Conservation (phyloP, 2,797 vertebrate genomes). For the Myotis daubentonii region DNA sequence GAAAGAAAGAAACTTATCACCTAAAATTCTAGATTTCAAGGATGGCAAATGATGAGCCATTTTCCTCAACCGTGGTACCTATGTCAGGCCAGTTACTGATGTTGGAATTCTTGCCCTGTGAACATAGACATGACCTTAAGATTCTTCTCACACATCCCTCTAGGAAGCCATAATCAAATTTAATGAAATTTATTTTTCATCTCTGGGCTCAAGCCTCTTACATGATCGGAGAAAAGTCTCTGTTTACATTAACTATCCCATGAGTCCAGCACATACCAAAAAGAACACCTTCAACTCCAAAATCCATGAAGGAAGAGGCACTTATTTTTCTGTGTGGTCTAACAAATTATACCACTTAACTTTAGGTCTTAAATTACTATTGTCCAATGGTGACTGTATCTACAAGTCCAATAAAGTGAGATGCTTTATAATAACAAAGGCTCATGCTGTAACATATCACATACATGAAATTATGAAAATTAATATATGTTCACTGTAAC, state of each 20-base stretch:
- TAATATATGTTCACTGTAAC: neutral
- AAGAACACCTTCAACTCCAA: neutral
- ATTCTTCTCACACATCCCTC: neutral
- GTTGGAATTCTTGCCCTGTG: neutral
- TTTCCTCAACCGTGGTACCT: neutral
- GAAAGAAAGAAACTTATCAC: neutral
- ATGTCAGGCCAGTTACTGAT: neutral
- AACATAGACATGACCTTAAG: neutral
- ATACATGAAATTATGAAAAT: constrained; percentile 16
- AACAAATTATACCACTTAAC: neutral
- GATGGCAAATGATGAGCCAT: neutral
- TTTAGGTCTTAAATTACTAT: neutral
- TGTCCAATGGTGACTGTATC: neutral
- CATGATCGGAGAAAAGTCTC: neutral
- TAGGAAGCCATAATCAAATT: neutral
- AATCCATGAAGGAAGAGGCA: neutral
- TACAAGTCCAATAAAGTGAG: constrained; percentile 18
- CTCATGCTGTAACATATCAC: neutral
- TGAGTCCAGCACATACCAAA: neutral
- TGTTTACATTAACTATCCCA: neutral
- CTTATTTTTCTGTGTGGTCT: neutral
- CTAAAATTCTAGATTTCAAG: constrained; percentile 18
- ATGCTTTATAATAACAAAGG: neutral
- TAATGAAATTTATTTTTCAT: neutral
- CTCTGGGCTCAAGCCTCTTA: neutral